Base-by-base conservation (phyloP, 2,888 invertebrate genomes). In the Nysson spinosus region DNA sequence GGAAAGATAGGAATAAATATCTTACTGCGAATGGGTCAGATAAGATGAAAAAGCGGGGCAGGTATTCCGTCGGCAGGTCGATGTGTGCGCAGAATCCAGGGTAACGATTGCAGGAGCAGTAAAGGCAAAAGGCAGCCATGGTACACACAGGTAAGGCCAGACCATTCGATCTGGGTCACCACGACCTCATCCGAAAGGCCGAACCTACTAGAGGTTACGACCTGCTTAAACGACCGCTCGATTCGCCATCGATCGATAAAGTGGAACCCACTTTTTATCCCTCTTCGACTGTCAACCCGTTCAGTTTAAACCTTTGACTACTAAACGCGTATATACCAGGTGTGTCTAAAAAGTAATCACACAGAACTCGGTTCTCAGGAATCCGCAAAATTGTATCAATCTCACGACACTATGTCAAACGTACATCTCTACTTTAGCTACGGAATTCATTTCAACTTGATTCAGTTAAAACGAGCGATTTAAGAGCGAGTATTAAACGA, bases 41-140 rank as follows among this genome's bases (percentile, higher is more conserved):
- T 22, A 26, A 55, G 51, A 51, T 65, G 51, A 6, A 56, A n/a
- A 52, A 64, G 46, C 40, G 11, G 12, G 6, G 37, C 54, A 69
- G 54, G 69, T 72, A 43, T 60, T 54, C 68, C 58, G 58, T 30
- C 7, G 32, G 40, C 20, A 14, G 32, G 46, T 20, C 39, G 44
- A 40, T 57, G 20, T 69, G 73, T 86, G 86, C 86, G 86, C 86
- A 87, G 86, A 84, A 86, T 86, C 86, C 85, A 75, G 74, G 82
- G 79, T 86, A 87, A 87, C 86, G 86, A 87, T 87, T 86, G 80
- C 82, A 83, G 81, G 78, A 84, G 76, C 73, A 78, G 61, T 67
- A 54, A 69, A 64, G 69, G 66, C 68, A 62, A 54, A 69, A 64
- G 69, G 66, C 68, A 62, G 73, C 77, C 75, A 73, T 72, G 65